phyloP scores from a whole-genome alignment of 1,140 invertebrate genomes.

The Forficula auricularia region DNA sequence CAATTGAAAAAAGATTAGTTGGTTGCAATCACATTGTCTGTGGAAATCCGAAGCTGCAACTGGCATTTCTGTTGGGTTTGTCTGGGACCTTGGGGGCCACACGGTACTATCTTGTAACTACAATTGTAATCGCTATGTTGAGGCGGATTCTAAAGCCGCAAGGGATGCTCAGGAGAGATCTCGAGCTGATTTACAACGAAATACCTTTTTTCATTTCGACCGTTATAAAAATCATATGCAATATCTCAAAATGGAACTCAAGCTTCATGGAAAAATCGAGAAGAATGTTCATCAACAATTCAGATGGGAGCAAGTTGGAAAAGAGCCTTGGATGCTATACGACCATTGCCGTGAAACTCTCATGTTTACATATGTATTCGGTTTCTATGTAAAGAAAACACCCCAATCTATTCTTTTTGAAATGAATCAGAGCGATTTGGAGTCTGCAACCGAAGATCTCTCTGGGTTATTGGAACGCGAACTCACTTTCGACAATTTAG shows the following conservation, averaged over 20 bases:
- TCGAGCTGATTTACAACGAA: slow-evolving; percentile 42
- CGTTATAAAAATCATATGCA: slow-evolving; percentile 62
- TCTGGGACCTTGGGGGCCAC: slow-evolving; percentile 58
- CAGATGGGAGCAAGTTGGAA: slow-evolving; percentile 59
- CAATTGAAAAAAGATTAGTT: slow-evolving; percentile 56
- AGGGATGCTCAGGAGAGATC: slow-evolving; percentile 45
- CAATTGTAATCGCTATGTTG: slow-evolving; percentile 44
- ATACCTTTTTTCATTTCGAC: slow-evolving; percentile 51
- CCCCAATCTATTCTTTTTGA: slow-evolving; percentile 57
- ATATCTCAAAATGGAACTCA: slow-evolving; percentile 55
- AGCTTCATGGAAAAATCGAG: slow-evolving; percentile 54
- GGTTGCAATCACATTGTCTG: slow-evolving; percentile 70
- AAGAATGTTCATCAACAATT: slow-evolving; percentile 63
- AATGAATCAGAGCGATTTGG: slow-evolving; percentile 54
- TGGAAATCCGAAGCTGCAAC: slow-evolving; percentile 54
- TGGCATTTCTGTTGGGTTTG: slow-evolving; percentile 70
- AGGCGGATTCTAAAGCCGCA: slow-evolving; percentile 43
- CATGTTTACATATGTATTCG: slow-evolving; percentile 60
- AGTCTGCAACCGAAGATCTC: slow-evolving; percentile 48
- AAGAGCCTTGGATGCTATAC: slow-evolving; percentile 48
- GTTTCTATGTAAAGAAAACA: slow-evolving; percentile 48
- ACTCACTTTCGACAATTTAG: slow-evolving; percentile 49
- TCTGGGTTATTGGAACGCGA: slow-evolving; percentile 58
- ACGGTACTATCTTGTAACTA: slow-evolving; percentile 60
- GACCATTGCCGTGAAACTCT: slow-evolving; percentile 48